Evolutionary conservation across 1,140 invertebrate species (phyloP).

Genomic region (Dendrolimus punctatus): DNA sequence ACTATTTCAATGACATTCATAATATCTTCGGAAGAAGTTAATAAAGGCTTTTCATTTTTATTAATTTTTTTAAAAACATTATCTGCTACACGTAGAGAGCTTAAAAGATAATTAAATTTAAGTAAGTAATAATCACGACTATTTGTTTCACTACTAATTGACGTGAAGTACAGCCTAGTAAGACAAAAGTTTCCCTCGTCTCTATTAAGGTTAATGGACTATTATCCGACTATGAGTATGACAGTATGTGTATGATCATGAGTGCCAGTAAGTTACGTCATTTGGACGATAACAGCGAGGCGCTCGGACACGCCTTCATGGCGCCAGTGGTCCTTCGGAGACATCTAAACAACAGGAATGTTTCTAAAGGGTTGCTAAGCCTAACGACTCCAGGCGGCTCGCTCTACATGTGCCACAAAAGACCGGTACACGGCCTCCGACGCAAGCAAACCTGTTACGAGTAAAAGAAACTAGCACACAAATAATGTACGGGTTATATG

Average conservation of each 20-base stretch:
- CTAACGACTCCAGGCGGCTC: constrained; percentile 39
- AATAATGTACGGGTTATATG: constrained; percentile 31
- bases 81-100: no score
- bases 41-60: not conserved
- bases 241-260: constrained; percentile 16
- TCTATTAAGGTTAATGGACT: no score
- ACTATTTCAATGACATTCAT: no score
- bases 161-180: no score
- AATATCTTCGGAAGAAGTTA: no score
- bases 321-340: constrained; percentile 56
- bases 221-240: not conserved
- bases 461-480: constrained; percentile 41
- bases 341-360: constrained; percentile 52
- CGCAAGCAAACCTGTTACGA: constrained; percentile 65
- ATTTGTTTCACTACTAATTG: no score
- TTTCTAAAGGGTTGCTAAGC: constrained; percentile 32
- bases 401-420: constrained; percentile 58
- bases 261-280: constrained; percentile 57
- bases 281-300: constrained; percentile 49
- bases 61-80: no score
- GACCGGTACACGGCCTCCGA: constrained; percentile 61
- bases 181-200: no score
- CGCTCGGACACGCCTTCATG: constrained; percentile 60
- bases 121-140: no score
- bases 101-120: no score